phyloP scores from a whole-genome alignment of 1,140 invertebrate genomes.

The Macrostomum lignano region DNA sequence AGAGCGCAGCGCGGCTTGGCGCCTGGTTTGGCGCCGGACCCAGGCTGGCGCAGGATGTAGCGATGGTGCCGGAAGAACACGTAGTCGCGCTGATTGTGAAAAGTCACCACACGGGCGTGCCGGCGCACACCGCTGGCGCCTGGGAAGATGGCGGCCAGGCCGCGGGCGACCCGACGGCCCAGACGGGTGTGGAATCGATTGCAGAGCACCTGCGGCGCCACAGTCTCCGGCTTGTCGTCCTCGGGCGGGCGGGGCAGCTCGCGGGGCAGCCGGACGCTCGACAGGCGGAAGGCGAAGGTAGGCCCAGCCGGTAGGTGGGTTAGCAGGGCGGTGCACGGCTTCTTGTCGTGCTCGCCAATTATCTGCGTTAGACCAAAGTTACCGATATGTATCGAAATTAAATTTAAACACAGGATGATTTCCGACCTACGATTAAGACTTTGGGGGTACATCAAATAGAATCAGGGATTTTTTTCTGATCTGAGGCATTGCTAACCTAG shows the following conservation, averaged over 20 bases:
- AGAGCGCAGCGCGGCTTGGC: conserved; percentile 51
- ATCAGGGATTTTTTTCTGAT: too few species aligned
- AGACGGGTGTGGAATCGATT: conserved; percentile 18
- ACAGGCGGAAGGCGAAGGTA: conserved; percentile 48
- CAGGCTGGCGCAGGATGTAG: too few species aligned
- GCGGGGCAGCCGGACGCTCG: conserved; percentile 9
- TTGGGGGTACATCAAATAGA: too few species aligned
- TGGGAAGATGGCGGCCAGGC: conserved; percentile 19
- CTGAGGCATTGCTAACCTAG: too few species aligned
- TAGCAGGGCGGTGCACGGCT: too few species aligned
- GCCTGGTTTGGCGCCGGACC: conserved; percentile 45
- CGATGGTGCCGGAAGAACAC: conserved; percentile 93
- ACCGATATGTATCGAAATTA: too few species aligned
- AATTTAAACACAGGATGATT: too few species aligned
- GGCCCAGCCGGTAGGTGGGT: conserved; percentile 79
- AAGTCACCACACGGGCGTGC: conserved; percentile 58
- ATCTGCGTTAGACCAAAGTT: too few species aligned
- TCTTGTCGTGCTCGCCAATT: too few species aligned
- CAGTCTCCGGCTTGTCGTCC: not conserved
- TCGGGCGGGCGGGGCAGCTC: not conserved
- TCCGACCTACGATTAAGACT: too few species aligned
- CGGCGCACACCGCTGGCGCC: conserved; percentile 75
- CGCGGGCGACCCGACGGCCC: not conserved
- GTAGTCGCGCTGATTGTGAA: conserved; percentile 94
- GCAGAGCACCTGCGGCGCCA: conserved; percentile 63